Evolutionary conservation across 2,797 vertebrate genomes (phyloP).

Genomic region (Artibeus jamaicensis): DNA sequence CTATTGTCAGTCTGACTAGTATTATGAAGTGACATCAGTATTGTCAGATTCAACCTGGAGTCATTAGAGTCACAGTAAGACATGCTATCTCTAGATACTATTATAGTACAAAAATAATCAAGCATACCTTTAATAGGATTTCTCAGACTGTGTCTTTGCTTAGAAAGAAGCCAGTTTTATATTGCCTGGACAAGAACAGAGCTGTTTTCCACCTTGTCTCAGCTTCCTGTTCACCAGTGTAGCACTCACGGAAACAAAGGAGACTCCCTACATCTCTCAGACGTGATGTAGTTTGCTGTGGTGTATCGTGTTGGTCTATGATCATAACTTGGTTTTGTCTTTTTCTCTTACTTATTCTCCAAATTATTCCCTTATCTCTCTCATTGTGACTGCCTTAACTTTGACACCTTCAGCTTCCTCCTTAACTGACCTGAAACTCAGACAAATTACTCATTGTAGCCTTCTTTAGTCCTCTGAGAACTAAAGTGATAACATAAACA

Average conservation of each 20-base stretch:
- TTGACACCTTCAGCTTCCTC: background rate
- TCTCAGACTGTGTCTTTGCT: background rate
- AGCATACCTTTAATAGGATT: conserved; percentile 30
- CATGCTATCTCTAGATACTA: background rate
- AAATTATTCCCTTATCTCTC: background rate
- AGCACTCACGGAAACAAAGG: background rate
- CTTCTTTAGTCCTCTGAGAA: background rate
- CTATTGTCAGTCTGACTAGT: background rate
- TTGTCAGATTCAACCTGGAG: conserved; percentile 10
- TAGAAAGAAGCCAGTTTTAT: conserved; percentile 17
- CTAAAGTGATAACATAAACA: background rate
- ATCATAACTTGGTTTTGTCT: background rate
- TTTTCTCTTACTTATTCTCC: background rate
- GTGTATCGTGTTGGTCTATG: background rate
- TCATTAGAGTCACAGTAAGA: conserved; percentile 45
- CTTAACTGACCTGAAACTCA: background rate
- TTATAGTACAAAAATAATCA: conserved; percentile 29
- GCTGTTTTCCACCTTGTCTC: background rate
- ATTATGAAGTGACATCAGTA: background rate
- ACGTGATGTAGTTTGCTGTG: background rate
- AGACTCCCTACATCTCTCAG: background rate
- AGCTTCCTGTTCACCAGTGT: background rate
- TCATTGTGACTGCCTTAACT: background rate
- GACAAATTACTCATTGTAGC: background rate
- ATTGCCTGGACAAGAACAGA: background rate